A percentile compares a stretch with the other conserved stretches of the same genome.
Conservation (phyloP, 2,888 invertebrate genomes). For the Idaea dimidiata region DNA sequence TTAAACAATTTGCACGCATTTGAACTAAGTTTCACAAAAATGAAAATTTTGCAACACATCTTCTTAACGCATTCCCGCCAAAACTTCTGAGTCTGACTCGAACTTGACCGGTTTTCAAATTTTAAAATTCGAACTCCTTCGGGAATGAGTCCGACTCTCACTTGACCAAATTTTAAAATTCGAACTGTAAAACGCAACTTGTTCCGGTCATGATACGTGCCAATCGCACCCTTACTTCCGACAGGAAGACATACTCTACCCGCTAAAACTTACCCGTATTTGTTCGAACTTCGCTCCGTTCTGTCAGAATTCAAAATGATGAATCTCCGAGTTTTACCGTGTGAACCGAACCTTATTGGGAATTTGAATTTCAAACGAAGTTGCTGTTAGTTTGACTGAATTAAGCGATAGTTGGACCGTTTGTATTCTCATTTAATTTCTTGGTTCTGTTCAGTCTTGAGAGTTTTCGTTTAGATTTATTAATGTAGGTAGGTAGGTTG, state of each 20-base stretch:
- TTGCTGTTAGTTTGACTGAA: constrained; percentile 28
- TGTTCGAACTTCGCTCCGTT: constrained; percentile 29
- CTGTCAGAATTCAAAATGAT: constrained; percentile 39
- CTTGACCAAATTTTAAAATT: not conserved
- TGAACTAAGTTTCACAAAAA: no score
- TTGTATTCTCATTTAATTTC: not conserved
- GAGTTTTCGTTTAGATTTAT: not conserved
- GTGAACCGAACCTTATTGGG: constrained; percentile 45
- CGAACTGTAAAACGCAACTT: not conserved
- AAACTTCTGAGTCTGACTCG: no score
- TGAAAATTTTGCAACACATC: no score
- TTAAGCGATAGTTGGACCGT: constrained; percentile 8
- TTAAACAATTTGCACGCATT: no score
- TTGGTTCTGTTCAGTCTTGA: constrained; percentile 1
- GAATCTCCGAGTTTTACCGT: constrained; percentile 32
- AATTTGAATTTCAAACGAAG: constrained; percentile 58
- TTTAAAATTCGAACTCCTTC: not conserved
- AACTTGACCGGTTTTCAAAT: not conserved
- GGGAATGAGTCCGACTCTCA: no score
- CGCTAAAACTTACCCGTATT: constrained; percentile 36
- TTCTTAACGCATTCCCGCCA: no score
- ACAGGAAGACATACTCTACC: constrained; percentile 15
- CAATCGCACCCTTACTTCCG: constrained; percentile 18
- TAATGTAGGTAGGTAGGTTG: no score
- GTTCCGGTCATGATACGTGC: constrained; percentile 10